phyloP scores from a whole-genome alignment of 1,140 invertebrate species.

The Drosophila quadrilineata region DNA sequence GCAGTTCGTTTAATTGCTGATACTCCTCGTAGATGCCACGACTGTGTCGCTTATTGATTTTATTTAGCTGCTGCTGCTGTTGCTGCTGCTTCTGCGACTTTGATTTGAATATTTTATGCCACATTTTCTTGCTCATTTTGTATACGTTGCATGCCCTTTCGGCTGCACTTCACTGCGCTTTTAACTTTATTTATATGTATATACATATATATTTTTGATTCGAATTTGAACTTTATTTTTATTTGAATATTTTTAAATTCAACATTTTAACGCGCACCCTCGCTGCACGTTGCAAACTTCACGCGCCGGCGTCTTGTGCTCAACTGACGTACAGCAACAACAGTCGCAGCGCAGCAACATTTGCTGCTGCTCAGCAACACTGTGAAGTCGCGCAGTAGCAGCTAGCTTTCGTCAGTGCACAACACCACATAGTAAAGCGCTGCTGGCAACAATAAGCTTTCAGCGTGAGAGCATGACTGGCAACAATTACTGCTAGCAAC shows the following conservation, averaged over 20 bases:
- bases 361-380: neutral
- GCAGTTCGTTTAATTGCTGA: constrained; percentile 64
- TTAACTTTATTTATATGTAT: constrained; percentile 2
- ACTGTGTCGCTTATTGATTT: constrained; percentile 73
- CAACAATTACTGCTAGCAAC: constrained; percentile 16
- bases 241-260: constrained; percentile 39
- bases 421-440: too few species aligned
- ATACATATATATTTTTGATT: neutral
- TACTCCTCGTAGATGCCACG: constrained; percentile 72
- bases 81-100: constrained; percentile 60
- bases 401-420: too few species aligned
- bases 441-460: too few species aligned
- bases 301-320: constrained; percentile 46
- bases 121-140: constrained; percentile 80
- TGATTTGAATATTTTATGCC: constrained; percentile 79
- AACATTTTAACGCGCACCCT: constrained; percentile 11
- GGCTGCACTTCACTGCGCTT: too few species aligned
- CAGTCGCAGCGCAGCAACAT: constrained; percentile 20
- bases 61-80: constrained; percentile 49
- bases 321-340: constrained; percentile 44
- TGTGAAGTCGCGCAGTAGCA: constrained; percentile 31
- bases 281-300: constrained; percentile 32
- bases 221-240: constrained; percentile 2
- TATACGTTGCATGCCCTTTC: constrained; percentile 15
- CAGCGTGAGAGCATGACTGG: too few species aligned